Base-by-base conservation (phyloP, 2,797 vertebrate genomes). In the Myotis vivesi region DNA sequence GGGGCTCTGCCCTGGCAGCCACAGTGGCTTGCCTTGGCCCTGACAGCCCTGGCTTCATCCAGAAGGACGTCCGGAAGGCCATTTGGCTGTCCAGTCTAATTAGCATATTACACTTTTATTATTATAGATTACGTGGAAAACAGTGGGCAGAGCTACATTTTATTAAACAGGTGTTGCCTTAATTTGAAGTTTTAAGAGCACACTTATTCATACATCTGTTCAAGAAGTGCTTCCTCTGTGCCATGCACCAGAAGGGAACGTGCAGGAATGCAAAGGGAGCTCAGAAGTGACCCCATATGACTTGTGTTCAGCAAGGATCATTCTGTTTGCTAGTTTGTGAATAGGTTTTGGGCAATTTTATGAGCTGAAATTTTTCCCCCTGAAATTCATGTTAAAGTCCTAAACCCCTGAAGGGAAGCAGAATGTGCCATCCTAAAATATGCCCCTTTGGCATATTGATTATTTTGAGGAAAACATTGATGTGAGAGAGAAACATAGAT, bases 121-220 rank as follows among this genome's bases (percentile, higher is more conserved):
- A 62, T 62, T 30, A 62, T 62, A 62, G 28, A 62, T 30, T 57
- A 76, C 17, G 76, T 0, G 38, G 46, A 68, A 91, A 86, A 86
- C 83, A 57, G 8, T 23, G 17, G 57, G 62, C 25, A 94, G 13
- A 71, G 7, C 33, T 95, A 55, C 41, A 66, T 90, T 71, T 64
- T 75, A 81, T 82, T 38, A 87, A 92, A 84, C 76, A 90, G 17
- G 20, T 51, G 16, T 64, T 68, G 16, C 3, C 36, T n/a, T 22
- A 55, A 19, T 51, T 16, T 66, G 15, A 96, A 89, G 20, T 92
- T 89, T 91, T 33, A 51, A 88, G 89, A 94, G 23, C 9, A 49
- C 11, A 38, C 8, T 36, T 79, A 49, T 59, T 66, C 8, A 30
- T 8, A 16, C 51, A 53, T 51, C 87, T 28, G 62, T 51, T 81